These are phyloP conservation scores for Agrochola litura DNA, from an alignment of 2,888 invertebrate species.

Conservation along the genomic window DNA sequence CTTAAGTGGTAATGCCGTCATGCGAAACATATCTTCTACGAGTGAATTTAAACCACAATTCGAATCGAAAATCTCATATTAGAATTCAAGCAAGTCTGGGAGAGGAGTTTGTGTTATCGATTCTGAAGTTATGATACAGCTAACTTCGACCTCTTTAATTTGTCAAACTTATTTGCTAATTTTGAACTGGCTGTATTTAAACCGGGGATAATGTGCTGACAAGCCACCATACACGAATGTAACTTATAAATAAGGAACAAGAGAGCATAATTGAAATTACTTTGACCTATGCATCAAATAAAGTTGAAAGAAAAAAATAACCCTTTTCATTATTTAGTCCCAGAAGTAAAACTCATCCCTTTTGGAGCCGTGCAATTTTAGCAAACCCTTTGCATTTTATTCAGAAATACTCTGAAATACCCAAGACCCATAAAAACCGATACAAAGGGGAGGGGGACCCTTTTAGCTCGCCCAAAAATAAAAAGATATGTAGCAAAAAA, in stretches of 20 bases:
- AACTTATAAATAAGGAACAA: neutral
- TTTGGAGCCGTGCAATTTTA: constrained; percentile 28
- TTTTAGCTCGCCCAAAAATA: constrained; percentile 51
- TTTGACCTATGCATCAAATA: neutral
- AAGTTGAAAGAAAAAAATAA: neutral
- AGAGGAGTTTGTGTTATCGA: constrained; percentile 11
- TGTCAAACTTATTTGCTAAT: neutral
- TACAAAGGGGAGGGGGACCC: constrained; percentile 48
- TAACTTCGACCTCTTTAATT: neutral
- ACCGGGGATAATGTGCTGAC: neutral
- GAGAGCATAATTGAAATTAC: neutral
- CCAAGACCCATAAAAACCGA: constrained; percentile 43
- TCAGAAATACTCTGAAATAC: constrained; percentile 31
- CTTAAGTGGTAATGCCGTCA: neutral
- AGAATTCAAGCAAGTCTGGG: neutral
- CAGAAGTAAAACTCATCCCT: constrained; percentile 19
- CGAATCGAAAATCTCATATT: neutral
- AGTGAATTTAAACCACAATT: neutral
- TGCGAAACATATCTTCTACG: neutral
- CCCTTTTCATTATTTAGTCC: constrained; percentile 14
- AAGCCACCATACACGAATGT: neutral
- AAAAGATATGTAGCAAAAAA: constrained; percentile 60
- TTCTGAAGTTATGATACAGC: neutral
- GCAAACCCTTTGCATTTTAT: constrained; percentile 35
- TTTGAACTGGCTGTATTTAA: neutral